Conservation (phyloP, 1,140 invertebrate genomes). For the Drosophila ogumai region DNA sequence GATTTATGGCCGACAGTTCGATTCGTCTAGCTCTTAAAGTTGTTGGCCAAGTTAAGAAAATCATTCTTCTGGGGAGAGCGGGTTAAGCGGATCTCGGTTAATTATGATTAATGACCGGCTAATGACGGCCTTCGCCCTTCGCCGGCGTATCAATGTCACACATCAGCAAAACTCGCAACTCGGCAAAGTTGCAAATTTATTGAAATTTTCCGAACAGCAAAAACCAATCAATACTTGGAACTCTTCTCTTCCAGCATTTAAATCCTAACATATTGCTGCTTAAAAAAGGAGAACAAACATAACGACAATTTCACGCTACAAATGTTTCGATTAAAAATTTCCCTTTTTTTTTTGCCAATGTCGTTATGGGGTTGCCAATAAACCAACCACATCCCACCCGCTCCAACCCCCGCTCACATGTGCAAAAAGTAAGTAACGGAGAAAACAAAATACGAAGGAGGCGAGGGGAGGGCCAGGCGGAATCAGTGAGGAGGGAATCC, state of each 20-base stretch:
- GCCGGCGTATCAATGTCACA: slow-evolving; percentile 47
- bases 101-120: slow-evolving; percentile 76
- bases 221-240: slow-evolving; percentile 47
- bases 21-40: slow-evolving; percentile 50
- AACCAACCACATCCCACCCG: slow-evolving; percentile 46
- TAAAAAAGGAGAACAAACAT: slow-evolving; percentile 52
- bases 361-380: slow-evolving; percentile 61
- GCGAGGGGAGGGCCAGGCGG: slow-evolving; percentile 11
- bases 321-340: slow-evolving; percentile 77
- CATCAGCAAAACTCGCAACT: slow-evolving; percentile 28
- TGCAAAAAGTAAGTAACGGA: slow-evolving; percentile 49
- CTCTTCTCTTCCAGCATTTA: slow-evolving; percentile 37
- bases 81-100: slow-evolving; percentile 26
- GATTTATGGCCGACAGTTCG: slow-evolving; percentile 65
- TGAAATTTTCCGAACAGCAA: slow-evolving; percentile 23
- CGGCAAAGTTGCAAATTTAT: slow-evolving; percentile 41
- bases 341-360: slow-evolving; percentile 36
- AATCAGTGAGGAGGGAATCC: slow-evolving; percentile 22
- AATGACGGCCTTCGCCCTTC: slow-evolving; percentile 49
- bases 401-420: slow-evolving; percentile 43
- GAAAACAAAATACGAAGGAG: slow-evolving; percentile 33
- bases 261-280: slow-evolving; percentile 75
- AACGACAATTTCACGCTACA: slow-evolving; percentile 80
- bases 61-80: slow-evolving; percentile 9
- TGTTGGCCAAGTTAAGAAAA: slow-evolving; percentile 22